Base-by-base conservation (phyloP, 2,888 invertebrate species). In the Meteorus cinctellus region DNA sequence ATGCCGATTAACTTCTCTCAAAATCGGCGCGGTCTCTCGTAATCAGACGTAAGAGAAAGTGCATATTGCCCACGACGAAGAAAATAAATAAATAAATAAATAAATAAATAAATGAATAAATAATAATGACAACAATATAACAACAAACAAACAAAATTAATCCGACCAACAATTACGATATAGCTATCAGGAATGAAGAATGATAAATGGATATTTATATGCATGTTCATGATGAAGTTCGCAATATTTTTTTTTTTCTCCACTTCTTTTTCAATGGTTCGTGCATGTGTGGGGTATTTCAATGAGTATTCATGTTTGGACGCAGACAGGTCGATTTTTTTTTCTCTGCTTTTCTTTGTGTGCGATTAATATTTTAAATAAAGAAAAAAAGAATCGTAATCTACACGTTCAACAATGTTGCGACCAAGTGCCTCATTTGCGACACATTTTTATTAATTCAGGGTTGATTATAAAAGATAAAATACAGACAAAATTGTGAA, bases 41-140 rank as follows among this genome's bases (percentile, higher is more conserved):
- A 71, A 73, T 72, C 63, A 65, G 16, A 16, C 51, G n/a, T 34
- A 19, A 66, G 73, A 66, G 73, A 73, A 73, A 73, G 73, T 66
- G 59, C 66, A 51, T 14, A 19, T n/a, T n/a, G 24, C 10, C 10
- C 41, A 34, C 34, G 65, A 41, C 10, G 6, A 65, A 65, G 1
- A 41, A 65, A 65, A 65, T 24, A 70, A 2, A n/a, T 14, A 34
- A 24, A 36, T 60, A 41, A 41, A 67, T 12, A 48, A 16, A 36
- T 14, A 36, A 14, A 45, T 27, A 2, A 41, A 67, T 12, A 48
- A 16, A 36, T 14, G 24, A 14, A 45, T 27, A 2, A 41, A 48
- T 48, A 45, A 24, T 31, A 45, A 45, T 67, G 24, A 67, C 24
- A 29, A 67, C 19, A 36, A 65, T 36, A 36, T 36, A 36, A 36